Evolutionary conservation across 35 echinoderm and acorn worm species (phyloP).

Genomic region (Ophiothrix spiculata): DNA sequence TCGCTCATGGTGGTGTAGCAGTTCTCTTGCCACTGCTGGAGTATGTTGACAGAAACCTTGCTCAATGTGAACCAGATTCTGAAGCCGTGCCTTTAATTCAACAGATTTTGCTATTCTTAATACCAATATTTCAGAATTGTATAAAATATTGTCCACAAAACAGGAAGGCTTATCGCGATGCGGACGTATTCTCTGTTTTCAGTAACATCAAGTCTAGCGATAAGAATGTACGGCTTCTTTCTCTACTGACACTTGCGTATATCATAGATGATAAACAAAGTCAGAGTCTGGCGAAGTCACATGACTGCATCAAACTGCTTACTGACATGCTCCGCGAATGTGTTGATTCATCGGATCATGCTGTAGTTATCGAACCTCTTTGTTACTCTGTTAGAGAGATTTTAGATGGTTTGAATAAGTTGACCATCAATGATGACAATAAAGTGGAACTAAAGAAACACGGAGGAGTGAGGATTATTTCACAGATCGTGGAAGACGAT

Average conservation of each 20-base stretch:
- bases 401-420: neutral
- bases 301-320: neutral
- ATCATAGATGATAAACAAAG: neutral
- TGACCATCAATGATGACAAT: neutral
- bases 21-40: neutral
- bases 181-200: neutral
- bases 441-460: neutral
- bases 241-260: neutral
- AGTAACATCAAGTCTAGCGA: neutral
- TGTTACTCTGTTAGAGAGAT: neutral
- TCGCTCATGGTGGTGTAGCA: neutral
- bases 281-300: neutral
- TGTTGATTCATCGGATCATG: neutral
- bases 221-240: neutral
- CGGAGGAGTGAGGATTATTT: neutral
- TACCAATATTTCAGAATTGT: neutral
- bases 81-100: neutral
- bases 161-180: neutral
- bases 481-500: neutral
- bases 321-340: neutral
- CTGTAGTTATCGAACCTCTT: neutral
- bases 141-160: neutral
- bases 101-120: neutral
- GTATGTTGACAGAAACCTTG: neutral
- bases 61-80: neutral